These are phyloP conservation scores for Platyscapa corneri DNA, from an alignment of 1,140 invertebrate species.

Conservation along the genomic window DNA sequence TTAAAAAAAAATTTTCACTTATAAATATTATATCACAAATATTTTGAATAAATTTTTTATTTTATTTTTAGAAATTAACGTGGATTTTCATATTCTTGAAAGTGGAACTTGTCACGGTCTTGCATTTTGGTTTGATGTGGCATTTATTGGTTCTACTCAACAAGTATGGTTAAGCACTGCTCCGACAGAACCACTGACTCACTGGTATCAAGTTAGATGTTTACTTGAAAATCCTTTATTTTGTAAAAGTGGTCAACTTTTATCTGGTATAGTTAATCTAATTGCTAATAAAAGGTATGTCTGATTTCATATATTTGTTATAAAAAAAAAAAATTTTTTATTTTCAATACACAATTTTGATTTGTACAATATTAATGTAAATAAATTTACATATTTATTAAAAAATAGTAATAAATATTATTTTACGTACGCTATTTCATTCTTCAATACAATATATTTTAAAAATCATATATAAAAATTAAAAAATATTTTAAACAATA, in stretches of 20 bases:
- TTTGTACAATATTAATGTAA: no score
- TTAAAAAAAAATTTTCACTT: no score
- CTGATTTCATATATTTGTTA: neutral
- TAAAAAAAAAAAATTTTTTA: neutral
- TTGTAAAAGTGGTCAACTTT: conserved; percentile 93
- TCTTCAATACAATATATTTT: no score
- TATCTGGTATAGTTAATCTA: conserved; percentile 91
- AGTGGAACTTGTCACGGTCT: conserved; percentile 97
- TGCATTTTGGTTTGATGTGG: conserved; percentile 99
- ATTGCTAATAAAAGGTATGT: conserved; percentile 91
- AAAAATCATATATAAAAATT: no score
- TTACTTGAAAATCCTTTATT: conserved; percentile 95
- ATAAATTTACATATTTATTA: no score
- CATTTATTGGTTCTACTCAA: conserved; percentile 93
- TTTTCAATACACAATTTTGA: no score
- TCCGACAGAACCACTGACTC: conserved; percentile 98
- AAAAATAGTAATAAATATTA: no score
- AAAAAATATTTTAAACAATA: no score
- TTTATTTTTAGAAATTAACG: conserved; percentile 84
- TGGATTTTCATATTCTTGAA: conserved; percentile 94
- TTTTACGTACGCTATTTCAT: no score
- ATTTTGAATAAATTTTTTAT: neutral
- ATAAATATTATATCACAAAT: neutral
- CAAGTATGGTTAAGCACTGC: conserved; percentile 98
- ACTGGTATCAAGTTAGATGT: conserved; percentile 99